Evolutionary conservation across 2,888 invertebrate genomes (phyloP), one percentile per base, ranked within the genome.

Genomic region (Helicoverpa assulta): DNA sequence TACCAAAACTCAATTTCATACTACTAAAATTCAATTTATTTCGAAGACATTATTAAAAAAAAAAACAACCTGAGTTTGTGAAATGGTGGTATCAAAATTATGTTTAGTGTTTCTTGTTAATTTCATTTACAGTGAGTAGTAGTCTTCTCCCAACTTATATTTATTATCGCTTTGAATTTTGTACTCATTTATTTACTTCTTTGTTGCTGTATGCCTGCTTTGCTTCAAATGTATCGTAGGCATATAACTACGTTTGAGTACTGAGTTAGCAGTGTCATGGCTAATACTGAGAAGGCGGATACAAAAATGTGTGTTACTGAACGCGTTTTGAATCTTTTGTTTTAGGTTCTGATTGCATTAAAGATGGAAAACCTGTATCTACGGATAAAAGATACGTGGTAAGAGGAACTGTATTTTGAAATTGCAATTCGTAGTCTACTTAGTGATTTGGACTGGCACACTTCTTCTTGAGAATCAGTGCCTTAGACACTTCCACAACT

Each of bases 311-410:
- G 12, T 37, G 10, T 37, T 43, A 14, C 10, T 43, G 14, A 43
- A 43, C 43, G 16, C 16, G 16, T 43, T 8, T 43, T 14, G 43
- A 43, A 43, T 16, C 43, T 43, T 21, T 54, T 21, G 21, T 67
- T 77, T 19, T 21, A 78, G 78, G 58, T 4, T 60, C 50, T 5
- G 16, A 77, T n/a, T 67, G 70, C 8, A 84, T 85, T 43, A 72
- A 60, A 51, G 70, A 64, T 53, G 80, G 80, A 0, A 29, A 29
- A 14, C 1, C 4, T 18, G 63, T 83, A 7, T 43, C 57, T 5
- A 16, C 47, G n/a, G 64, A 78, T 0, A 82, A 84, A 64, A 73
- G 16, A 16, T 43, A 43, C 16, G 43, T 43, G 43, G 43, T 43
- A 43, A 16, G 43, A 43, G 14, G 16, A 43, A 43, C 0, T 16